Percentiles rank a stretch among this genome's conserved stretches.
Evolutionary conservation across 2,113 vertebrate genomes (phyloP).

Genomic region (Larimichthys polyactis): DNA sequence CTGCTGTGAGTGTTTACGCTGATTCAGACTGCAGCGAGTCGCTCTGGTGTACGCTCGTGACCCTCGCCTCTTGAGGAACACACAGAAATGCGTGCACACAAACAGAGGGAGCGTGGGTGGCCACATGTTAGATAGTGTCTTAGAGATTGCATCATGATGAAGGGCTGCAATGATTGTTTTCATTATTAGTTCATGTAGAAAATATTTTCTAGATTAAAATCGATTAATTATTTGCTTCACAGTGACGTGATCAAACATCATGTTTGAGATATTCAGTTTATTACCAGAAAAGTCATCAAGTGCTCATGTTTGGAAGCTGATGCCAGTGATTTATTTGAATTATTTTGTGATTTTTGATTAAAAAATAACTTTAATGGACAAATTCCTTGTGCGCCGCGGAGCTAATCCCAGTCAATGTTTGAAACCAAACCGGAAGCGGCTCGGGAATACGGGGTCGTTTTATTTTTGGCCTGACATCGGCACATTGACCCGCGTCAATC

Average conservation of each 20-base stretch:
- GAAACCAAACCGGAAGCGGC: no score
- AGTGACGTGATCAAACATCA: background rate
- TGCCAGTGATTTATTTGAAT: background rate
- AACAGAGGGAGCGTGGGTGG: background rate
- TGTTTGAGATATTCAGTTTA: background rate
- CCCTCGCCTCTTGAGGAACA: background rate
- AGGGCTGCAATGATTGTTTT: background rate
- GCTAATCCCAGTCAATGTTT: no score
- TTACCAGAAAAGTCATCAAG: background rate
- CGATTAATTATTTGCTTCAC: background rate
- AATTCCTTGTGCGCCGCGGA: no score
- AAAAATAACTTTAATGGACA: background rate
- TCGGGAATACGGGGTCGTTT: no score
- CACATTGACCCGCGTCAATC: no score
- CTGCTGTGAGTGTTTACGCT: slow-evolving; percentile 13
- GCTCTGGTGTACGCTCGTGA: background rate
- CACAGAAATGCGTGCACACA: slow-evolving; percentile 12
- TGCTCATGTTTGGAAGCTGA: background rate
- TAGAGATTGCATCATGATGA: background rate
- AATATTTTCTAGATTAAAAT: background rate
- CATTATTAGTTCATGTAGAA: background rate
- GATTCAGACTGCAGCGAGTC: slow-evolving; percentile 17
- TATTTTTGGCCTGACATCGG: no score
- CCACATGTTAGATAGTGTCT: background rate
- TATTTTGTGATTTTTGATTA: background rate